Evolutionary conservation across 2,113 vertebrate species (phyloP).

Genomic region (Ia io): DNA sequence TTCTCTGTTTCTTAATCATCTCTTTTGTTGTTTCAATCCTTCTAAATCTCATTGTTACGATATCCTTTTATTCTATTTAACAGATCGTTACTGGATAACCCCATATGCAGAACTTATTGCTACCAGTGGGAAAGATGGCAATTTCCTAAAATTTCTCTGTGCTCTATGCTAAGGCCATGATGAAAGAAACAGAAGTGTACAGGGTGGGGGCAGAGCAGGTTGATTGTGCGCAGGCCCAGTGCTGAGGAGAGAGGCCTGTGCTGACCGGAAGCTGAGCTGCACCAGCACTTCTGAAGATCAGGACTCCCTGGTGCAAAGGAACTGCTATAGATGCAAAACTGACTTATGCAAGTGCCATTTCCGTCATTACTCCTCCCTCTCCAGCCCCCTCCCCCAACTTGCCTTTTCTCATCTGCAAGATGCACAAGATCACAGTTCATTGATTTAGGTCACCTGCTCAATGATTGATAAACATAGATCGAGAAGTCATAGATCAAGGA

Average conservation of each 20-base stretch:
- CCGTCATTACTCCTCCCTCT: background rate
- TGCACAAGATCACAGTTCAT: background rate
- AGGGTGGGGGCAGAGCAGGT: background rate
- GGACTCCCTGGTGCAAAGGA: background rate
- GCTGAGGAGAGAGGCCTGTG: background rate
- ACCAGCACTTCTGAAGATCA: background rate
- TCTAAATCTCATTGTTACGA: background rate
- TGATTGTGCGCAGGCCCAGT: background rate
- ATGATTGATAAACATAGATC: conserved; percentile 34
- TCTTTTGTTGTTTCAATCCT: background rate
- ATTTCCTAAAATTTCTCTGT: background rate
- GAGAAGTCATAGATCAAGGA: background rate
- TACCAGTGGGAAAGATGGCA: background rate
- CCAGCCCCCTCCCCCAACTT: background rate
- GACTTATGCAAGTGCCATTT: background rate
- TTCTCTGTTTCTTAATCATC: background rate
- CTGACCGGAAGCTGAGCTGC: background rate
- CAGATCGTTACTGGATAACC: background rate
- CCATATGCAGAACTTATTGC: background rate
- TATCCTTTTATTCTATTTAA: conserved; percentile 1
- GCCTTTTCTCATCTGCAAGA: background rate
- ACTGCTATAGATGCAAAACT: background rate
- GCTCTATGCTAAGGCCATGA: background rate
- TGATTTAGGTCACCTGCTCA: background rate
- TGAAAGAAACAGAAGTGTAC: background rate